Conservation (phyloP, 1,140 invertebrate species). For the Drosophila sucinea region DNA sequence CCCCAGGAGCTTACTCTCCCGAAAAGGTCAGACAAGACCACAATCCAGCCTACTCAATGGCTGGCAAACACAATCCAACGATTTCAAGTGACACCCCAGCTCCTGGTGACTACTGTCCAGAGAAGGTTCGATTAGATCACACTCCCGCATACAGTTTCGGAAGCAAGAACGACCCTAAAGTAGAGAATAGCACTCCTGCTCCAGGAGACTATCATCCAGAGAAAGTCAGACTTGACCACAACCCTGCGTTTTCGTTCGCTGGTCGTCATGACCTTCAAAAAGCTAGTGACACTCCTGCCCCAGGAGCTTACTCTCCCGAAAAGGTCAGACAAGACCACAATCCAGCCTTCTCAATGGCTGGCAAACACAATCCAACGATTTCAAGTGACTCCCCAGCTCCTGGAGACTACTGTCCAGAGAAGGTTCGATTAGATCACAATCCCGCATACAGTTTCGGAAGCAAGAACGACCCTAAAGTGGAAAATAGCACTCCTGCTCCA, state of each 20-base stretch:
- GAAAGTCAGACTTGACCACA: conserved; percentile 85
- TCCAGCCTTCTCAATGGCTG: conserved; percentile 83
- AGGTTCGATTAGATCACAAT: conserved; percentile 84
- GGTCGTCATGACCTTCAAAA: conserved; percentile 84
- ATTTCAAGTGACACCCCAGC: conserved; percentile 85
- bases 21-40: conserved; percentile 86
- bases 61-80: conserved; percentile 83
- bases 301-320: conserved; percentile 86
- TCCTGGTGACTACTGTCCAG: conserved; percentile 85
- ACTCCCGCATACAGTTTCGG: conserved; percentile 84
- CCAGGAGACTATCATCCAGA: conserved; percentile 87
- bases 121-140: conserved; percentile 85
- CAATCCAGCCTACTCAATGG: conserved; percentile 85
- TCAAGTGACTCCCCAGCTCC: conserved; percentile 88
- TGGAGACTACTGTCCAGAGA: conserved; percentile 85
- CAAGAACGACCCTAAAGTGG: conserved; percentile 84
- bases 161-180: conserved; percentile 81
- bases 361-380: conserved; percentile 83
- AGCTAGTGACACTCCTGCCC: conserved; percentile 84
- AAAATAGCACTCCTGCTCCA: conserved; percentile 32
- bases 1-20: conserved; percentile 84
- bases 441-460: conserved; percentile 84
- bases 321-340: conserved; percentile 84
- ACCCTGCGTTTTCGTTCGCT: conserved; percentile 86
- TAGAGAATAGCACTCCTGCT: conserved; percentile 74